Evolutionary conservation across 2,797 vertebrate genomes (phyloP).

Genomic region (Alosa sapidissima): DNA sequence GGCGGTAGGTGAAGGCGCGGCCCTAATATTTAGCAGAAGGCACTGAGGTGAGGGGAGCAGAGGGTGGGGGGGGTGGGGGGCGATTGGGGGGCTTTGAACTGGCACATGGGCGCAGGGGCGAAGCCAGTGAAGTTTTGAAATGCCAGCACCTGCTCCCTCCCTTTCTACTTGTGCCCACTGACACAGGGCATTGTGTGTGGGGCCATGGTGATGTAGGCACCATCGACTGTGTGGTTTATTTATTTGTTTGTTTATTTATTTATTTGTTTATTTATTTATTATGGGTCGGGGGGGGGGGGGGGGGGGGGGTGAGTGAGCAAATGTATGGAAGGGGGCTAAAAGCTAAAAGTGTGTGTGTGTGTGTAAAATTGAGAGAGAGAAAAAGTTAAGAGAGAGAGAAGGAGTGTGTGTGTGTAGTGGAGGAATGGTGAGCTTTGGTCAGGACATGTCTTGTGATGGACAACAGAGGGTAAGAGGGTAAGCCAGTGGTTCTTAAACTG

Average conservation of each 20-base stretch:
- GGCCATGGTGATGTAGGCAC: neutral
- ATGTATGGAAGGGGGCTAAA: neutral
- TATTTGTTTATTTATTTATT: neutral
- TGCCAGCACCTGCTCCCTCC: slow-evolving; percentile 1
- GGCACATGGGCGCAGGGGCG: neutral
- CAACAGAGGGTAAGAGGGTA: too few relatives aligned
- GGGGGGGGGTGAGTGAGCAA: neutral
- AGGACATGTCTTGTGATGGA: too few relatives aligned
- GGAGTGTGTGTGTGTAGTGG: too few relatives aligned
- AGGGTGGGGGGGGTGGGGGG: neutral
- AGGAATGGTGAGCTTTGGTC: too few relatives aligned
- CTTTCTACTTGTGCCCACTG: neutral
- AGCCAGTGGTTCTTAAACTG: too few relatives aligned
- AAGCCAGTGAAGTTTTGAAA: neutral
- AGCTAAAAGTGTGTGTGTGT: neutral
- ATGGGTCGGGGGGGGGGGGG: neutral
- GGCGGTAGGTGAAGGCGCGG: neutral
- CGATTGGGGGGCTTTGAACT: neutral
- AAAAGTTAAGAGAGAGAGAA: neutral
- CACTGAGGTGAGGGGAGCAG: neutral
- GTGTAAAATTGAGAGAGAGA: neutral
- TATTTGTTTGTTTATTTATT: neutral
- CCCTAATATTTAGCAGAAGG: neutral
- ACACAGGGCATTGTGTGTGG: neutral
- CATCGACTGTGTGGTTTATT: neutral